Evolutionary conservation across 2,888 invertebrate species (phyloP).

Genomic region (Stenolophus ochropezus): DNA sequence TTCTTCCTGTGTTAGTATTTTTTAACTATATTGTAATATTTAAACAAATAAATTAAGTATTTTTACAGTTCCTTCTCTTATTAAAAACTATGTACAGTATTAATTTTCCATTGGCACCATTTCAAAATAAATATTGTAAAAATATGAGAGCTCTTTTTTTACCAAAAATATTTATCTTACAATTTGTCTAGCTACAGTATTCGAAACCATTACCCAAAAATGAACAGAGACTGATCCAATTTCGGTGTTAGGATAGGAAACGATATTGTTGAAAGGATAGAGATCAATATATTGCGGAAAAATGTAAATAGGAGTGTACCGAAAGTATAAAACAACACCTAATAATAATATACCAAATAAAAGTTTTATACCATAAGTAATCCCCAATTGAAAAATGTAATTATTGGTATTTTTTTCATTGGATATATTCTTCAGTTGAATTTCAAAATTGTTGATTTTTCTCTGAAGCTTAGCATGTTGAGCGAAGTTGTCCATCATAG

Average conservation of each 20-base stretch:
- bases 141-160: constrained; percentile 1
- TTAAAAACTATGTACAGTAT: constrained; percentile 10
- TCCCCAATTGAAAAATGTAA: constrained; percentile 64
- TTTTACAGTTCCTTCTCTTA: constrained; percentile 44
- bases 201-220: constrained; percentile 75
- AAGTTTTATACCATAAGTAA: constrained; percentile 71
- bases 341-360: constrained; percentile 70
- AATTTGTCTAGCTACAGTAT: constrained; percentile 70
- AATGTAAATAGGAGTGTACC: constrained; percentile 73
- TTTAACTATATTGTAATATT: constrained; percentile 55
- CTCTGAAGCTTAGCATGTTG: constrained; percentile 77
- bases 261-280: constrained; percentile 72
- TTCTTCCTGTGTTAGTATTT: constrained; percentile 53
- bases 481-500: constrained; percentile 78
- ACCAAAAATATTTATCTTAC: constrained; percentile 62
- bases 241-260: constrained; percentile 74
- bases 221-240: constrained; percentile 74
- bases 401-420: constrained; percentile 64
- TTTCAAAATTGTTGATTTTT: constrained; percentile 76
- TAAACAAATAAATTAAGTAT: constrained; percentile 55
- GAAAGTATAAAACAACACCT: constrained; percentile 71
- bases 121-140: constrained; percentile 18
- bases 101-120: constrained; percentile 39
- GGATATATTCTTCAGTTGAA: constrained; percentile 71
- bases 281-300: constrained; percentile 72